Evolutionary conservation across 2,888 invertebrate genomes (phyloP), one percentile per base, ranked within the genome.

Genomic region (Watsonalla binaria): DNA sequence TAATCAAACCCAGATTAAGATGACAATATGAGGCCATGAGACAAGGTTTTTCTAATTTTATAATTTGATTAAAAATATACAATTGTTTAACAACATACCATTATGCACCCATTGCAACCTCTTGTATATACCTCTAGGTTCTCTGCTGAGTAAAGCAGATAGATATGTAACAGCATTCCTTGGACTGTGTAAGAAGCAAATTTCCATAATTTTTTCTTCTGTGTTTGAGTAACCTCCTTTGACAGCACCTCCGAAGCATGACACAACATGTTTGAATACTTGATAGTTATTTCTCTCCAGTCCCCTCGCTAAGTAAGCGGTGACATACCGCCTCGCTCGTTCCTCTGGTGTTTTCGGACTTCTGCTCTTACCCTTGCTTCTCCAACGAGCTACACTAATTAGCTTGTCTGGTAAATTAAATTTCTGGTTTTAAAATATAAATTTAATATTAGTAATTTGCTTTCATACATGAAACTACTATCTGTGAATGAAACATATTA

Each of bases 141-240:
- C 80, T 60, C 89, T 72, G 9, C 78, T 66, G 9, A 89, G 69
- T 35, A 87, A 62, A 47, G 60, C 54, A 51, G 80, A 66, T 55
- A 83, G 63, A 59, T 75, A 63, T 52, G 61, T 60, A 6, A 77
- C 75, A 50, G 78, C 74, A 53, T 75, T 61, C 34, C 66, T 63
- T 11, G 82, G 78, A 50, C 72, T 64, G 55, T 87, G 78, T 47
- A 66, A 62, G 51, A 81, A 76, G 63, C 83, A 84, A 24, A 84
- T 75, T 57, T 80, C 64, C 72, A 89, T 82, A 8, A 87, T 66
- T 73, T 82, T 86, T 66, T 81, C 73, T 70, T 88, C 88, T 51
- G 64, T 59, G 34, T 58, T n/a, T 8, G 75, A 66, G 60, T 80
- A 86, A 2, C 54, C 42, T 6, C 82, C 81, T 65, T 71, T 82